Evolutionary conservation across 2,888 invertebrate genomes (phyloP), one percentile per base, ranked within the genome.

Genomic region (Argyresthia albistria): DNA sequence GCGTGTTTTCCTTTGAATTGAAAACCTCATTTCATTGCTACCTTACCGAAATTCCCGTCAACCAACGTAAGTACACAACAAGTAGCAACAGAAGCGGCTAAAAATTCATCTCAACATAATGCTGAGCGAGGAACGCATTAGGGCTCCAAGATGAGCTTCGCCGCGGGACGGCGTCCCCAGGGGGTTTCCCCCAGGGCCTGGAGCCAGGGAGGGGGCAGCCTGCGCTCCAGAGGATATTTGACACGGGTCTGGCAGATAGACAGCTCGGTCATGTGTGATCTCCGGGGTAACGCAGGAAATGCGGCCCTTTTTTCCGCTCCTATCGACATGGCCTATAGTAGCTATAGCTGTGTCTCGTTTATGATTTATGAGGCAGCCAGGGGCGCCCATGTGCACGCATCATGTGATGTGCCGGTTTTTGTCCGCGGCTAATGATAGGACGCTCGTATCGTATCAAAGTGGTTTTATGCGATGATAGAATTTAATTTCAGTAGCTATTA

Each of bases 161-260:
- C 87, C 76, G 80, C 87, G 84, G 87, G 87, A 84, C 83, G 75
- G 79, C 80, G 64, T 66, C 79, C 80, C 83, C 84, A 84, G 73
- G 80, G 86, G 82, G 81, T 79, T 73, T 69, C 66, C 73, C 73
- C 72, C 68, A 66, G 65, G 73, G 71, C 75, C 72, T 65, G 65
- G 69, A 67, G 66, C 67, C 67, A 68, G 71, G 65, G 66, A 47
- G 77, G 77, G 72, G 82, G 81, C 76, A 79, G 81, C 76, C 81
- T 83, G 79, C 87, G 87, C 87, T 87, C 80, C 81, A 86, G 84
- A 86, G 87, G 81, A 86, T 87, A 87, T 87, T 87, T 87, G 87
- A 87, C 86, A 87, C 81, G 87, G 87, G 87, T 87, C 86, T 84
- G 87, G 87, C 87, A 86, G 87, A 87, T 86, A 86, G 87, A 87